Base-by-base conservation (phyloP, 2,888 invertebrate species). In the Amphipoea oculea region DNA sequence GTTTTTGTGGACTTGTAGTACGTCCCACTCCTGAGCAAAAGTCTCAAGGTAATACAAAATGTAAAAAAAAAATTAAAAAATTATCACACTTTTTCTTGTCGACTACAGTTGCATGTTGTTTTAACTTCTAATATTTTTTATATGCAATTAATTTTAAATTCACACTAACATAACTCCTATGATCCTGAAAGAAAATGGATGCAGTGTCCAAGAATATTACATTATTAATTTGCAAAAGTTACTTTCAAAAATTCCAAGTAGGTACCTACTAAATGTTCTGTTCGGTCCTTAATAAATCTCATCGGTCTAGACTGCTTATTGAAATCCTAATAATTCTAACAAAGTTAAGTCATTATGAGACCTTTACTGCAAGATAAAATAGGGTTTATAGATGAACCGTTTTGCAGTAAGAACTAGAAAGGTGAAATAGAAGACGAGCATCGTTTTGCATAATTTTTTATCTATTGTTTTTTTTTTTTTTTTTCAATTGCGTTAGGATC, bases 241-340 rank as follows among this genome's bases (percentile, higher is more conserved):
- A 70, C 60, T 83, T 81, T 82, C 29, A 36, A 51, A 36, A 51
- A 60, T 60, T 69, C 51, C 2, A 83, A 60, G 65, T 54, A n/a
- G n/a, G n/a, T n/a, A n/a, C n/a, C n/a, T n/a, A 76, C 60, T 20
- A 17, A 81, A 70, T 69, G 42, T 60, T 23, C 12, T 45, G 62
- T 71, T n/a, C 12, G 29, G 9, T 20, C 20, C 36, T 29, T 63
- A 51, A 78, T 68, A 68, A 68, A 78, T 72, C 40, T 67, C 17
- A 67, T 57, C 23, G 63, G 67, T 68, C 63, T 78, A 68, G 68
- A 78, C 81, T 48, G 54, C 6, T 29, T 45, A 42, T 81, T 78
- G 60, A 70, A 83, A 81, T 45, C 17, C 40, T 68, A 82, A 69
- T 57, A 69, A 45, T 40, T 42, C 12, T 20, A 57, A 54, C 48